These are phyloP conservation scores for Gymnorhina tibicen DNA, from an alignment of 2,113 vertebrate genomes.

Conservation along the genomic window DNA sequence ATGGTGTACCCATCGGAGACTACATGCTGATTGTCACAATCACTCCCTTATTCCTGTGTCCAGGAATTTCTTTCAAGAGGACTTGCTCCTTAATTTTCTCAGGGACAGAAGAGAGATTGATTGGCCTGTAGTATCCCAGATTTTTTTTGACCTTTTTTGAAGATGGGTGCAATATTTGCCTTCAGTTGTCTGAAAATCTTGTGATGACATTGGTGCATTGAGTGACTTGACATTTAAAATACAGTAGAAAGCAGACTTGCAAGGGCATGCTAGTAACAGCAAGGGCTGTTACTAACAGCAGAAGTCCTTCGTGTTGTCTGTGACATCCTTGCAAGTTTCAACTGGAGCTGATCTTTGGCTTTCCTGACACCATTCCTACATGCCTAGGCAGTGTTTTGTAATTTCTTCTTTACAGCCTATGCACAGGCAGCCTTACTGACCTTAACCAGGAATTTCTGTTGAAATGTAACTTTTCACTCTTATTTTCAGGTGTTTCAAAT, in stretches of 20 bases:
- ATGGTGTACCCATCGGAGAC: neutral
- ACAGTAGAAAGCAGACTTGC: neutral
- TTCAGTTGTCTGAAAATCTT: neutral
- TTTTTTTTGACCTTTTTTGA: neutral
- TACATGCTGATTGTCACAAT: neutral
- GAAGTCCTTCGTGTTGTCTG: neutral
- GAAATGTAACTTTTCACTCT: neutral
- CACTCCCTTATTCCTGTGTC: neutral
- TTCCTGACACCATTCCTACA: neutral
- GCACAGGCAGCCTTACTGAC: neutral
- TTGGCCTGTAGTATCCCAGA: neutral
- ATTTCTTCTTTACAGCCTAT: neutral
- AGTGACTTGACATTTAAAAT: neutral
- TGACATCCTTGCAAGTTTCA: neutral
- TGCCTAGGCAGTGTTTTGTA: neutral
- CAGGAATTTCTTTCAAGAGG: neutral
- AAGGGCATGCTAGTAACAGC: neutral
- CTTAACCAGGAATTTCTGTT: neutral
- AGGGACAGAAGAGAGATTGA: neutral
- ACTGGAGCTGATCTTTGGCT: neutral
- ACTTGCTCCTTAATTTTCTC: neutral
- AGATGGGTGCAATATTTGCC: neutral
- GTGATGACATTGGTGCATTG: neutral
- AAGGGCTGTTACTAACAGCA: neutral
- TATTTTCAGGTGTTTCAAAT: conserved; percentile 80